These are phyloP conservation scores for Tachystola acroxantha DNA, from an alignment of 2,888 invertebrate genomes.

Conservation along the genomic window DNA sequence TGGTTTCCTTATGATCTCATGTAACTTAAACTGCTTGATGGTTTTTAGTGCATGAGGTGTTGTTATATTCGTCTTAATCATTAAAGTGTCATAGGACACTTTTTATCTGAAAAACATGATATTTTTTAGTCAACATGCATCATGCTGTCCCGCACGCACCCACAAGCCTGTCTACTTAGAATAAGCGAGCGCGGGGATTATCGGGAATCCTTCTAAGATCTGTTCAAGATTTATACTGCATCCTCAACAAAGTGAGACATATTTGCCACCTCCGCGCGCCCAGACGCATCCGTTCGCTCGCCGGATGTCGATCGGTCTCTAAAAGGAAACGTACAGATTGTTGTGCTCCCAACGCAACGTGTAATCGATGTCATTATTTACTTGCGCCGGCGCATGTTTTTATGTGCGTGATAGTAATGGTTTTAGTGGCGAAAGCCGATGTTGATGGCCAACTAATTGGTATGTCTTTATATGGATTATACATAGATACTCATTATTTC, in stretches of 20 bases:
- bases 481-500: too few species aligned
- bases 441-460: neutral
- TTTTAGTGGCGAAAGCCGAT: conserved; percentile 5
- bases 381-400: conserved; percentile 20
- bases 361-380: conserved; percentile 64
- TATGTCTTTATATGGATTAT: neutral
- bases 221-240: neutral
- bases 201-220: too few species aligned
- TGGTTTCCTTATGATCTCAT: too few species aligned
- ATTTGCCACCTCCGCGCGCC: conserved; percentile 10
- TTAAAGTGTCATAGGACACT: too few species aligned
- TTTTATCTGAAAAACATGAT: too few species aligned
- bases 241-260: neutral
- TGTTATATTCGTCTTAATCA: too few species aligned
- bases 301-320: conserved; percentile 60
- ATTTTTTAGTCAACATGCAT: too few species aligned
- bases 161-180: too few species aligned
- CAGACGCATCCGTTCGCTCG: conserved; percentile 33
- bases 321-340: conserved; percentile 62
- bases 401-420: conserved; percentile 6
- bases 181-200: too few species aligned
- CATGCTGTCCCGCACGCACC: too few species aligned
- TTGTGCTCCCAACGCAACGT: conserved; percentile 48
- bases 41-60: too few species aligned
- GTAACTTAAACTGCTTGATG: too few species aligned